Evolutionary conservation across 2,797 vertebrate species (phyloP), one percentile per base, ranked within the genome.

Genomic region (Todus mexicanus): DNA sequence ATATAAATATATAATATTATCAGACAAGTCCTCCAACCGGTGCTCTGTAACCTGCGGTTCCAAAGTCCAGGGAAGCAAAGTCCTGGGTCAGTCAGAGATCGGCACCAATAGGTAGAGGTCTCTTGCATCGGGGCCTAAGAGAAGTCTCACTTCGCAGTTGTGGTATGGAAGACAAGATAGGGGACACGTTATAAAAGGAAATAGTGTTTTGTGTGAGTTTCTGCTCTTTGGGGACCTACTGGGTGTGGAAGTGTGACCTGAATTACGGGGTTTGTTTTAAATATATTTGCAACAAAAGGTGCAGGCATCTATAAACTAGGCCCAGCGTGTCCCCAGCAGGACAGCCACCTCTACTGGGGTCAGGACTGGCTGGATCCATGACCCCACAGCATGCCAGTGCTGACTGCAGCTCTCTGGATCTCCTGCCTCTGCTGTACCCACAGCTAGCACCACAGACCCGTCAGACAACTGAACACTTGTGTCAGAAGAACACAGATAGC

Each of bases 261-360:
- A 92, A 70, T 68, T 48, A 63, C 15, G 12, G 42, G 18, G n/a
- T 47, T 40, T 50, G 18, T 37, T 84, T 82, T 53, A 31, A 47
- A 54, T 11, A 17, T 21, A 15, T 45, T 54, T 72, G 29, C 35
- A 37, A 56, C 17, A 56, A 66, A 61, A 57, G 23, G 33, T 37
- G 59, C 8, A 37, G 51, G 11, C 13, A 43, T 18, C 29, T 26
- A 1, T 7, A 37, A 42, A 53, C 40, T 19, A 9, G 38, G 33
- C 27, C 31, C 1, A 0, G 13, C 3, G 26, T 15, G 5, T 27
- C 21, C 40, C 43, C 2, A 2, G 22, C 29, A 48, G 60, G n/a
- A 69, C 7, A 33, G 51, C 11, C 13, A 43, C 25, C 20, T n/a
- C 29, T 27, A 1, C 5, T 1, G 2, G 37, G 15, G 22, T n/a